Conservation (phyloP, 2,888 invertebrate genomes). For the Drosophila anomalata region DNA sequence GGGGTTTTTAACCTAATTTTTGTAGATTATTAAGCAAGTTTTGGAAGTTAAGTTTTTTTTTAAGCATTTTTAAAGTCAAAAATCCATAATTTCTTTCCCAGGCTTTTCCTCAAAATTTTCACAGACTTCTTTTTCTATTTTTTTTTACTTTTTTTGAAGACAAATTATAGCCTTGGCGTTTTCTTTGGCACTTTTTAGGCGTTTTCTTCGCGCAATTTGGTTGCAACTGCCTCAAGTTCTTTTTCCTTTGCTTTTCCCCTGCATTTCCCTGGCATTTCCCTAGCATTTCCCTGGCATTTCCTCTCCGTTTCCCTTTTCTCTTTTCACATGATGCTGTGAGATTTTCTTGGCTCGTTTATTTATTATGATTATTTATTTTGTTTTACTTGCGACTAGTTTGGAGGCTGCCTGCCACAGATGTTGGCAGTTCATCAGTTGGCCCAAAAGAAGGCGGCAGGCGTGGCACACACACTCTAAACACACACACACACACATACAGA, state of each 20-base stretch:
- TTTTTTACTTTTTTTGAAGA: background rate
- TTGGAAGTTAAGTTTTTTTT: no score
- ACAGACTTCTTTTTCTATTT: background rate
- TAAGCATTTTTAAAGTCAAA: no score
- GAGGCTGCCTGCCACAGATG: constrained; percentile 68
- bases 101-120: background rate
- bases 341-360: constrained; percentile 78
- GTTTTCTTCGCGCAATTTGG: constrained; percentile 47
- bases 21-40: no score
- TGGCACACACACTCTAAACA: background rate
- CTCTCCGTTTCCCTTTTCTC: constrained; percentile 14
- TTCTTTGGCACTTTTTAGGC: constrained; percentile 26
- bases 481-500: constrained; percentile 18
- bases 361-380: constrained; percentile 79
- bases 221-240: constrained; percentile 26
- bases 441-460: constrained; percentile 6
- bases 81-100: background rate
- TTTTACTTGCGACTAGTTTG: constrained; percentile 63
- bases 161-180: constrained; percentile 34
- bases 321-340: constrained; percentile 73
- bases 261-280: background rate
- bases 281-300: constrained; percentile 1
- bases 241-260: background rate
- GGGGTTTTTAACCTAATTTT: background rate
- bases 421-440: constrained; percentile 61